Evolutionary conservation across 2,888 invertebrate species (phyloP).

Genomic region (Pomacea canaliculata): DNA sequence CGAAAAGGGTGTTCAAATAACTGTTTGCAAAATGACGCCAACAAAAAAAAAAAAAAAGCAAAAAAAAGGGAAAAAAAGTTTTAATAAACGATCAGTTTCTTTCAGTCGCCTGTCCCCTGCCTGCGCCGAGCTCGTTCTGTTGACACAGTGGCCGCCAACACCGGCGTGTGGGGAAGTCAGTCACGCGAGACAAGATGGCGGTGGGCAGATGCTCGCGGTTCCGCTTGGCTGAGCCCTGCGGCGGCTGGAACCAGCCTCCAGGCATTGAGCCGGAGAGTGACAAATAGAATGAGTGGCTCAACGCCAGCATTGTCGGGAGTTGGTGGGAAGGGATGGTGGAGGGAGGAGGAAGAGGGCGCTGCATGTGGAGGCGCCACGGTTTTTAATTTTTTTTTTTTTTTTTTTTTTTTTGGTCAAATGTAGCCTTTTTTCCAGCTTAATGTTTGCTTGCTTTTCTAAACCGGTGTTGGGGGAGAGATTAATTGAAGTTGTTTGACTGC

Average conservation of each 20-base stretch:
- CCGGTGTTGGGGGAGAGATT: conserved; percentile 1
- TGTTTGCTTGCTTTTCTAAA: conserved; percentile 6
- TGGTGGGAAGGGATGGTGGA: neutral
- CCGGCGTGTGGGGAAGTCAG: neutral
- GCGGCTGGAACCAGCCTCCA: conserved; percentile 10
- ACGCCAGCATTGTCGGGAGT: neutral
- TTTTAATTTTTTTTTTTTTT: neutral
- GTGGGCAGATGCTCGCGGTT: conserved; percentile 9
- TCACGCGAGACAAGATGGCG: conserved; percentile 12
- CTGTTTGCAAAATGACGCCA: no score
- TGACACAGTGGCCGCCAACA: neutral
- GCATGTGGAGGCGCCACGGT: neutral
- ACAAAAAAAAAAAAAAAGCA: no score
- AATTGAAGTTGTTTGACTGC: conserved; percentile 13
- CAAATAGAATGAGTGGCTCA: neutral
- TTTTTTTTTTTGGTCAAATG: neutral
- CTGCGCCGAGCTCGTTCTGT: neutral
- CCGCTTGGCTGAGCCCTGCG: neutral
- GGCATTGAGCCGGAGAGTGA: neutral
- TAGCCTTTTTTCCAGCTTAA: neutral
- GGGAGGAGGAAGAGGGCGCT: neutral
- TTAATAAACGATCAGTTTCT: neutral
- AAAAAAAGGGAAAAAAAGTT: no score
- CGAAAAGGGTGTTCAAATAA: no score
- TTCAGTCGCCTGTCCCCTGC: neutral